These are phyloP conservation scores for Gallinago jamesoni DNA, from an alignment of 2,113 vertebrate species.

Conservation along the genomic window DNA sequence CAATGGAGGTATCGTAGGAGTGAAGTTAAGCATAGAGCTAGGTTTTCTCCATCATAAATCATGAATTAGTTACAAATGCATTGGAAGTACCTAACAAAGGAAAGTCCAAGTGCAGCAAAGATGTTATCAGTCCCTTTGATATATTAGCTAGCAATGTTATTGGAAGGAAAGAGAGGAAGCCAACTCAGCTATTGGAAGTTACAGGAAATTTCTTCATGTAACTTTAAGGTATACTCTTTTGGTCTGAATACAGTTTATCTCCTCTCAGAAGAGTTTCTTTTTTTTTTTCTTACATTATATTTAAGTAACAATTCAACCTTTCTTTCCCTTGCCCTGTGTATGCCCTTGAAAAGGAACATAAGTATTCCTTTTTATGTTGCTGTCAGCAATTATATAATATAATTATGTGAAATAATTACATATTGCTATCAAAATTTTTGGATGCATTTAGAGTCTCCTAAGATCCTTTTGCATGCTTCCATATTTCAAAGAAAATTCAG, in stretches of 20 bases:
- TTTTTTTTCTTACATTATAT: neutral
- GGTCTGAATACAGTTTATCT: neutral
- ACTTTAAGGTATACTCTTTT: neutral
- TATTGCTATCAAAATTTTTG: neutral
- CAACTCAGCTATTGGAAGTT: neutral
- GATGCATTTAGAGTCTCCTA: neutral
- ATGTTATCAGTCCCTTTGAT: neutral
- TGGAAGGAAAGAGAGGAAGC: neutral
- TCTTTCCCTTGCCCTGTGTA: neutral
- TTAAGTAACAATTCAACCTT: neutral
- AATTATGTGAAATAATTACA: neutral
- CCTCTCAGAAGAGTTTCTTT: neutral
- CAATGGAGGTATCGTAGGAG: neutral
- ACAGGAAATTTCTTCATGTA: neutral
- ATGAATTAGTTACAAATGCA: neutral
- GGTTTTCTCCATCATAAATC: neutral
- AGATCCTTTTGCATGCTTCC: neutral
- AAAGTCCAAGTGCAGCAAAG: neutral
- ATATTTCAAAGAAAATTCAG: neutral
- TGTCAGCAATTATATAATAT: neutral
- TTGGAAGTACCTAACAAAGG: neutral
- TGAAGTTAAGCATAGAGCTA: neutral
- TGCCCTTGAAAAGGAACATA: neutral
- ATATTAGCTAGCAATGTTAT: neutral
- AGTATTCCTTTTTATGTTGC: neutral